Evolutionary conservation across 2,797 vertebrate species (phyloP).

Genomic region (Sebastes alutus): DNA sequence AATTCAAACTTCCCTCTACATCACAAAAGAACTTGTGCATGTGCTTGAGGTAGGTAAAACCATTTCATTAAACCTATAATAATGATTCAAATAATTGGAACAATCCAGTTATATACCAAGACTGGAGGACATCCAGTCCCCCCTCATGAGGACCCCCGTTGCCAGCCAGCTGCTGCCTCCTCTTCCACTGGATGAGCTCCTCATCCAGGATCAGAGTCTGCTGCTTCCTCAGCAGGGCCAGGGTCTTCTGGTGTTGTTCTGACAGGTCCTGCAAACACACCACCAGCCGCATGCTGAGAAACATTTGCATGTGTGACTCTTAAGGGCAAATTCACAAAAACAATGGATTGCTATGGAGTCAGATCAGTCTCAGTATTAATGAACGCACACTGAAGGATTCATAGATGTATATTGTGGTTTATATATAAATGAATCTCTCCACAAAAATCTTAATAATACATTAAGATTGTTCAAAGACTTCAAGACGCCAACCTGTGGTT

Average conservation of each 20-base stretch:
- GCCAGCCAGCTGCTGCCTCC: conserved; percentile 93
- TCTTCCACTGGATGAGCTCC: conserved; percentile 97
- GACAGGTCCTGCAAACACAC: conserved; percentile 85
- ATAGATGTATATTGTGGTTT: no score
- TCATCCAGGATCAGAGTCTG: conserved; percentile 95
- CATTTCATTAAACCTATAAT: neutral
- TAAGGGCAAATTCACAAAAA: neutral
- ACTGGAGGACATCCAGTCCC: conserved; percentile 91
- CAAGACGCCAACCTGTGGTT: no score
- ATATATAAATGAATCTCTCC: no score
- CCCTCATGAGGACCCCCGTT: conserved; percentile 91
- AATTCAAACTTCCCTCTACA: neutral
- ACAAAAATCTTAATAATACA: no score
- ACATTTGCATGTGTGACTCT: neutral
- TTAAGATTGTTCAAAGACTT: no score
- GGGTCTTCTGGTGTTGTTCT: conserved; percentile 93
- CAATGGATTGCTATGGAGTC: neutral
- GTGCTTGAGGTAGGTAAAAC: neutral
- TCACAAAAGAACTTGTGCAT: neutral
- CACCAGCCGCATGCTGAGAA: neutral
- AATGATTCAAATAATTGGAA: neutral
- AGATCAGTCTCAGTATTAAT: no score
- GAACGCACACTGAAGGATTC: no score
- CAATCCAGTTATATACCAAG: conserved; percentile 80
- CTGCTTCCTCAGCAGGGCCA: conserved; percentile 91